A percentile compares a stretch with the other conserved stretches of the same genome.
These are phyloP conservation scores for Pasiphila rectangulata DNA, from an alignment of 2,888 invertebrate species.

Conservation along the genomic window DNA sequence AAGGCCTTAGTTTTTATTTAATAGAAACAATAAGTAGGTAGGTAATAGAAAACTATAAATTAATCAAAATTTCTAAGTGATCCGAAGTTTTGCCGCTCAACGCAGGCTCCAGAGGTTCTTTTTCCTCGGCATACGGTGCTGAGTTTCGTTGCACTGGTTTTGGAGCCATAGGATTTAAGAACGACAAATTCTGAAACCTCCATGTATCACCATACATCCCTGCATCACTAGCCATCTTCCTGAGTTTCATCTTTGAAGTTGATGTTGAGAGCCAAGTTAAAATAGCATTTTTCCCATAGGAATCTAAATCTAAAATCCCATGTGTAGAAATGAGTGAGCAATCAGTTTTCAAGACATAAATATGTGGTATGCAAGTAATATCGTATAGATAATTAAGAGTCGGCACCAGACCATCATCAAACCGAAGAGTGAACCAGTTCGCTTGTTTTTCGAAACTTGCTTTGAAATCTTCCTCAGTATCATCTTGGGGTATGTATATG, in stretches of 20 bases:
- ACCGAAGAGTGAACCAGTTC: conserved; percentile 66
- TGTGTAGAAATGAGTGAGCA: conserved; percentile 54
- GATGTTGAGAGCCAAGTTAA: conserved; percentile 59
- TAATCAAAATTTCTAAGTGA: too few relatives aligned
- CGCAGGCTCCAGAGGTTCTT: too few relatives aligned
- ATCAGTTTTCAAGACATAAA: conserved; percentile 51
- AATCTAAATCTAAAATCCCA: conserved; percentile 58
- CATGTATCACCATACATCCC: conserved; percentile 55
- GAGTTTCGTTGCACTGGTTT: too few relatives aligned
- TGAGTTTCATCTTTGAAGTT: conserved; percentile 34
- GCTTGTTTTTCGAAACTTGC: conserved; percentile 55
- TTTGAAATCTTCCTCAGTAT: conserved; percentile 44
- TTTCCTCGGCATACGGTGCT: not conserved
- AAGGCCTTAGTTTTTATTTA: too few relatives aligned
- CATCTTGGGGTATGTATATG: conserved; percentile 62
- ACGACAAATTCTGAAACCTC: too few relatives aligned
- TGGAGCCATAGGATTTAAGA: too few relatives aligned
- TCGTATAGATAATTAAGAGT: conserved; percentile 53
- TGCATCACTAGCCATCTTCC: conserved; percentile 48
- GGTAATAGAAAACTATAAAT: too few relatives aligned
- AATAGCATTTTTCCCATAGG: conserved; percentile 62
- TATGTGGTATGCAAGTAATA: conserved; percentile 55
- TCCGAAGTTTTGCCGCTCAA: too few relatives aligned
- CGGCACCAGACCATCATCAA: conserved; percentile 51
- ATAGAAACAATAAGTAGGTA: too few relatives aligned